phyloP scores from a whole-genome alignment of 2,113 vertebrate species.

The Rallus limicola region DNA sequence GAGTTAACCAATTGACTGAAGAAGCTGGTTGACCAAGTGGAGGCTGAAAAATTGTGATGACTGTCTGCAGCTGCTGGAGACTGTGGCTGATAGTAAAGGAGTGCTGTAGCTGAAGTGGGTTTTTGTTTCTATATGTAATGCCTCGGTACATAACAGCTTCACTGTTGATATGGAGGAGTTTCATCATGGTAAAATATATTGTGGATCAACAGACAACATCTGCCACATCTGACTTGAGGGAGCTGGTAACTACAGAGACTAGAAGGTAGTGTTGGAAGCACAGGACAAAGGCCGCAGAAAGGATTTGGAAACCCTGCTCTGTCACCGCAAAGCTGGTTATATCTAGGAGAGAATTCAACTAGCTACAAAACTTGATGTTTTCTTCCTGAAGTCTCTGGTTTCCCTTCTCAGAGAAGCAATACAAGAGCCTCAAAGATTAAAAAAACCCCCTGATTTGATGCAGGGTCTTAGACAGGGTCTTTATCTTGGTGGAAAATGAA shows the following conservation, averaged over 20 bases:
- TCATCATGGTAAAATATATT: not conserved
- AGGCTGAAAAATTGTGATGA: fast-evolving
- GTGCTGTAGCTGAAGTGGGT: not conserved
- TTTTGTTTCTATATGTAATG: not conserved
- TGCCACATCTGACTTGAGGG: not conserved
- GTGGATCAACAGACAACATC: not conserved
- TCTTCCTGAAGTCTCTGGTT: not conserved
- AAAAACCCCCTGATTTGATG: not conserved
- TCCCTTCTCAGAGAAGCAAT: not conserved
- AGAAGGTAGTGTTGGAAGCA: not conserved
- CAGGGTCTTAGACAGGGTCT: not conserved
- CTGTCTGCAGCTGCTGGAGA: not conserved
- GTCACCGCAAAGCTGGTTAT: not conserved
- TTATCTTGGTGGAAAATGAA: not conserved
- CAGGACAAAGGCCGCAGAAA: not conserved
- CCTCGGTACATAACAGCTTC: not conserved
- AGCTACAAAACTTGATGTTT: not conserved
- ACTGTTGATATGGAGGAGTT: fast-evolving
- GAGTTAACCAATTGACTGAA: not conserved
- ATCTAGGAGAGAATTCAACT: not conserved
- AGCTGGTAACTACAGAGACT: not conserved
- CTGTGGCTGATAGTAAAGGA: not conserved
- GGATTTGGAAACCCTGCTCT: not conserved
- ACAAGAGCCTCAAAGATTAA: not conserved
- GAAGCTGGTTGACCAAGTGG: not conserved